Evolutionary conservation across 2,113 vertebrate species (phyloP).

Genomic region (Vidua macroura): DNA sequence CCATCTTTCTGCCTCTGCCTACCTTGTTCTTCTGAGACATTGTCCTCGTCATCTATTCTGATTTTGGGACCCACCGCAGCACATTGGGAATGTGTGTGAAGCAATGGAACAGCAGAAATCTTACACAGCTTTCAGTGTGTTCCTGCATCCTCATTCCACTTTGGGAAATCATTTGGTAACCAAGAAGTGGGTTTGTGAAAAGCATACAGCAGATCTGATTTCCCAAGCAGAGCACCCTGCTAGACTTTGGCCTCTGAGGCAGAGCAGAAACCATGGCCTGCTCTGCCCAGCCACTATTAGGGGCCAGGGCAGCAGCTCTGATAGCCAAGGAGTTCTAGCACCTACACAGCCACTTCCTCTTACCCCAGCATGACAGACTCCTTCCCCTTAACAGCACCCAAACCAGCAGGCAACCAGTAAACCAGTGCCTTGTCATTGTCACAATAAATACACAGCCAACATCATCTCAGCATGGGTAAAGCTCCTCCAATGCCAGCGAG

Average conservation of each 20-base stretch:
- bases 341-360: neutral
- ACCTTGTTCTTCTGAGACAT: neutral
- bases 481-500: neutral
- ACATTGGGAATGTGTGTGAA: neutral
- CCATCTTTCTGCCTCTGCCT: neutral
- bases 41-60: accelerated
- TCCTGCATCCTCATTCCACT: neutral
- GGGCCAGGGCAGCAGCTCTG: neutral
- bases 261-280: neutral
- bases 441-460: neutral
- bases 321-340: neutral
- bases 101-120: neutral
- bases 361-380: neutral
- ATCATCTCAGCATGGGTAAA: neutral
- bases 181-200: neutral
- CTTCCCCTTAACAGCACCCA: neutral
- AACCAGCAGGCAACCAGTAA: neutral
- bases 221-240: neutral
- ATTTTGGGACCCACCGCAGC: neutral
- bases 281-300: neutral
- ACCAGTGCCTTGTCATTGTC: neutral
- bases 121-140: neutral
- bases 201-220: neutral
- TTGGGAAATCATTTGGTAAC: neutral
- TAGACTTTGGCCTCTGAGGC: neutral